Evolutionary conservation across 1,140 invertebrate genomes (phyloP), one percentile per base, ranked within the genome.

Genomic region (Eupristina koningsbergeri): DNA sequence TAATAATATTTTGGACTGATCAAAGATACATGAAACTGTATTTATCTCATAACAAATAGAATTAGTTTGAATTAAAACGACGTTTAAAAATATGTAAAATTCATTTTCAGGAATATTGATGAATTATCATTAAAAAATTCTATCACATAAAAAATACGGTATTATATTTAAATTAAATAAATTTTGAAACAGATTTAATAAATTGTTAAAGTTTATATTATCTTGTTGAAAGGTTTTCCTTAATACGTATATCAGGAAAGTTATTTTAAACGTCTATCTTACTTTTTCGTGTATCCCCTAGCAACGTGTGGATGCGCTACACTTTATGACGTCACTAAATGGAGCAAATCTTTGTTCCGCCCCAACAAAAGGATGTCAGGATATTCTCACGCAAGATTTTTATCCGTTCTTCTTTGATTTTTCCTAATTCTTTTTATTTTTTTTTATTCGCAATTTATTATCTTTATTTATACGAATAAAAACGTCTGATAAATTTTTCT

Each of bases 291-390:
- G 84, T 80, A 81, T 84, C 82, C 89, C 89, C 73, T 89, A 88
- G 87, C 88, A 89, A 91, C 87, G 79, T 80, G 85, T 82, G 83
- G 80, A 88, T 80, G 76, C 29, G 61, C 86, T 76, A 15, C 17
- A 50, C 74, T 63, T 75, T 85, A 80, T 85, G 86, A 88, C 88
- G 88, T 88, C 88, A 88, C 81, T 89, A 90, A 90, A 89, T 89
- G 87, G 87, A 88, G 86, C 88, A 87, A 78, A 88, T 89, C 88
- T 90, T 91, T 90, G 89, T 90, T 90, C 87, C 86, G 81, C 86
- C 80, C 86, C 86, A 86, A 89, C 88, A 89, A 90, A 88, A 87
- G 80, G 86, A 87, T 86, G 83, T 82, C 74, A 79, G 76, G 39
- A 29, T 19, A 58, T 50, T 11, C 45, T 50, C 29, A 5, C 67